Evolutionary conservation across 2,113 vertebrate genomes (phyloP).

Genomic region (Nanorana parkeri): DNA sequence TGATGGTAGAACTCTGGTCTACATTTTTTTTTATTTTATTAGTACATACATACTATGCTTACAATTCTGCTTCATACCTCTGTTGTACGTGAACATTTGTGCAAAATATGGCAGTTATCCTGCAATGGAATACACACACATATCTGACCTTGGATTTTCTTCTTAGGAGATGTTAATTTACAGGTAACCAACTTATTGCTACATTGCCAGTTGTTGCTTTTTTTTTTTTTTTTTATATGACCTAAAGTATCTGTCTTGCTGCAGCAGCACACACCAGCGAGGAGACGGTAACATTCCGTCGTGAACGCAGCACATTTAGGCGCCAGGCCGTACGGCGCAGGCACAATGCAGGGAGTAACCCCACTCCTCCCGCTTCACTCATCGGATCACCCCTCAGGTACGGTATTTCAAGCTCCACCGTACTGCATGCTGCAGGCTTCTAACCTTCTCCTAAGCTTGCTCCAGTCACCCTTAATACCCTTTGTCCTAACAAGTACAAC

Average conservation of each 20-base stretch:
- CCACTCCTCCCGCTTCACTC: conserved; percentile 95
- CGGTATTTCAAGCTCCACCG: conserved; percentile 75
- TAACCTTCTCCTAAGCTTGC: conserved; percentile 55
- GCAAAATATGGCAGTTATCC: no score
- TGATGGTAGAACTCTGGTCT: no score
- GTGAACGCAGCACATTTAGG: conserved; percentile 98
- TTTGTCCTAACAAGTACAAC: conserved; percentile 24
- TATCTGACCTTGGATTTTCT: no score
- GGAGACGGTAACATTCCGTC: conserved; percentile 93
- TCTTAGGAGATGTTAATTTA: no score
- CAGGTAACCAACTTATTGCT: no score
- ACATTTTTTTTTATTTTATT: no score
- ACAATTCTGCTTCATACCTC: no score
- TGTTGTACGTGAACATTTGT: no score
- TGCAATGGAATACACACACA: no score
- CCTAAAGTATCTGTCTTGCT: conserved; percentile 83
- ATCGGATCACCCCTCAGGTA: conserved; percentile 99
- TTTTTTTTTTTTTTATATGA: conserved; percentile 63
- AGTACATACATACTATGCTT: no score
- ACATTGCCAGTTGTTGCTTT: no score
- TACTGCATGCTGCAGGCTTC: conserved; percentile 72
- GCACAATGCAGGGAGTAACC: conserved; percentile 99
- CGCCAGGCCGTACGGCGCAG: conserved; percentile 97
- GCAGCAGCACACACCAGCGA: conserved; percentile 90
- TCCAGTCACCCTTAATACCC: conserved; percentile 53